phyloP scores from a whole-genome alignment of 2,888 invertebrate genomes.

The Clanis bilineata region DNA sequence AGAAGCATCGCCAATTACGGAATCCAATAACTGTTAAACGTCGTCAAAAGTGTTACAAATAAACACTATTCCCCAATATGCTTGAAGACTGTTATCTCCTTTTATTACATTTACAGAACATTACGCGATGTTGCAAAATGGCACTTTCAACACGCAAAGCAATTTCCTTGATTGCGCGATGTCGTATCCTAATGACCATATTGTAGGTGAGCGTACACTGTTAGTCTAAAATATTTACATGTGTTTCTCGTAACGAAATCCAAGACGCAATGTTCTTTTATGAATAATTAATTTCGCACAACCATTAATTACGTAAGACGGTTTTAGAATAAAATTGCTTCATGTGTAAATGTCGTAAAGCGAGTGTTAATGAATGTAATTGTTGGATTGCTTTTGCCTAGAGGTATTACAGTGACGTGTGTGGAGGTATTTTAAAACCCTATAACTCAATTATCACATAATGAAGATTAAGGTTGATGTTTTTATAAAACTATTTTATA shows the following conservation, averaged over 20 bases:
- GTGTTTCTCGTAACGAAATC: not conserved
- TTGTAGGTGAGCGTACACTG: conserved; percentile 25
- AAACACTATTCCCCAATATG: conserved; percentile 7
- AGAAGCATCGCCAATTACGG: not conserved
- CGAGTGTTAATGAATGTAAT: not conserved
- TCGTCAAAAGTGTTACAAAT: not conserved
- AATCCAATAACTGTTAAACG: no score
- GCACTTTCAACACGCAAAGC: conserved; percentile 42
- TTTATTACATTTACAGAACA: conserved; percentile 49
- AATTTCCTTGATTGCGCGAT: conserved; percentile 44
- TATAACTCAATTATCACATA: no score
- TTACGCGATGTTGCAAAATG: conserved; percentile 45
- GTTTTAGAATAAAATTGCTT: not conserved
- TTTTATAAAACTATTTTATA: no score
- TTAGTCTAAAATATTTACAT: not conserved
- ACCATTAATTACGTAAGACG: not conserved
- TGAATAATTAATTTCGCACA: not conserved
- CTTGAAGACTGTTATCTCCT: conserved; percentile 29
- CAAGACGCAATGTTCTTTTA: not conserved
- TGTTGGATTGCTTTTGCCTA: not conserved
- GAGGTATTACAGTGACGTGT: no score
- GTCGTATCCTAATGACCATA: conserved; percentile 42
- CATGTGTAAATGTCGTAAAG: not conserved
- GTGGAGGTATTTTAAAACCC: no score
- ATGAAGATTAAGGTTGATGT: no score